These are phyloP conservation scores for Apeira syringaria DNA, from an alignment of 2,888 invertebrate genomes.

Conservation along the genomic window DNA sequence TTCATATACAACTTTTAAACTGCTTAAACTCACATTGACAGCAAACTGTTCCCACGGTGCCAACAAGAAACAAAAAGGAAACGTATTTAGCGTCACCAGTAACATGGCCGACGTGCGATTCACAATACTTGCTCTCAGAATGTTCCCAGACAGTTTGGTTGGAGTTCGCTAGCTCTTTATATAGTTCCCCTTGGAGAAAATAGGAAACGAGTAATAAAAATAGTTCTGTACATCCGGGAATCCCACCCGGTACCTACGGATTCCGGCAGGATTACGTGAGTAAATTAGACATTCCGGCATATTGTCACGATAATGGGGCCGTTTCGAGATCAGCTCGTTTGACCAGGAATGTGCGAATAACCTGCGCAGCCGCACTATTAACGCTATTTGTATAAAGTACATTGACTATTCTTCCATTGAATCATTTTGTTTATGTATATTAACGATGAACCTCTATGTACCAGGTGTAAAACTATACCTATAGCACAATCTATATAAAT, in stretches of 20 bases:
- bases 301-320: constrained; percentile 72
- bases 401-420: no score
- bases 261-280: constrained; percentile 81
- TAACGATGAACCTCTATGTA: no score
- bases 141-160: constrained; percentile 66
- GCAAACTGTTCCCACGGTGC: constrained; percentile 51
- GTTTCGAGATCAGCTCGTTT: constrained; percentile 58
- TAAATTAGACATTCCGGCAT: constrained; percentile 81
- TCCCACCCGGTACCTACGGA: constrained; percentile 68
- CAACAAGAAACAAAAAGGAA: constrained; percentile 49
- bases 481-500: no score
- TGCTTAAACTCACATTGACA: no score
- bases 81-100: constrained; percentile 41
- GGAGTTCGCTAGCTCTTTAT: constrained; percentile 63
- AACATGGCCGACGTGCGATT: constrained; percentile 61
- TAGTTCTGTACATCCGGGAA: constrained; percentile 67
- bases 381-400: no score
- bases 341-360: constrained; percentile 42
- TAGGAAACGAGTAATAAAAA: constrained; percentile 82
- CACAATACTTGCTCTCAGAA: constrained; percentile 71
- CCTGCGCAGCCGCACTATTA: constrained; percentile 33
- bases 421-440: no score
- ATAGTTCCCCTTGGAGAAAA: constrained; percentile 75
- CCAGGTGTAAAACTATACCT: no score
- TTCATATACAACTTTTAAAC: no score